Evolutionary conservation across 2,113 vertebrate genomes (phyloP).

Genomic region (Diphyllodes magnificus): DNA sequence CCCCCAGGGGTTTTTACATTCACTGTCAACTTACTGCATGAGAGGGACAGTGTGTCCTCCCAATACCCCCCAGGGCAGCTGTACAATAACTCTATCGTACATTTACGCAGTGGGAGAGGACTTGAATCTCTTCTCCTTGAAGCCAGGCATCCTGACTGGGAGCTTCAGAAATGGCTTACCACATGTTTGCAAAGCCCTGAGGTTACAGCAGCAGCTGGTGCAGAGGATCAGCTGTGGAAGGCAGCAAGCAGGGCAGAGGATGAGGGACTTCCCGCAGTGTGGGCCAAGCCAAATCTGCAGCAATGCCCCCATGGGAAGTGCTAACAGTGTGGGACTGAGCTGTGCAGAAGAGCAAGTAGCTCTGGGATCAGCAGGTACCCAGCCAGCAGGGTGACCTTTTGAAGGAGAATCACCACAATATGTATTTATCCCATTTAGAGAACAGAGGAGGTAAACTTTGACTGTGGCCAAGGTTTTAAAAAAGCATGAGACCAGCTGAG

Average conservation of each 20-base stretch:
- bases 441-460: background rate
- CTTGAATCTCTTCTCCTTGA: background rate
- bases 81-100: background rate
- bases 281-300: background rate
- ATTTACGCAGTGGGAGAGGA: background rate
- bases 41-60: background rate
- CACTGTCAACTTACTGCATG: background rate
- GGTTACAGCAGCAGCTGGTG: background rate
- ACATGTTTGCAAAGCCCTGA: background rate
- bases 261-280: background rate
- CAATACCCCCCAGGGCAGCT: background rate
- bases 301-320: background rate
- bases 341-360: accelerated
- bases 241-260: background rate
- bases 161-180: background rate
- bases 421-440: background rate
- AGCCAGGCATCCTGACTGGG: background rate
- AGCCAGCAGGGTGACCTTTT: background rate
- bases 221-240: background rate
- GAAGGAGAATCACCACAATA: background rate
- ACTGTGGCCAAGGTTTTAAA: background rate
- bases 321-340: background rate
- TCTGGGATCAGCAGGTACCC: background rate
- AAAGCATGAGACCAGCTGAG: background rate
- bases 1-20: background rate